Evolutionary conservation across 2,888 invertebrate species (phyloP).

Genomic region (Cephus spinipes): DNA sequence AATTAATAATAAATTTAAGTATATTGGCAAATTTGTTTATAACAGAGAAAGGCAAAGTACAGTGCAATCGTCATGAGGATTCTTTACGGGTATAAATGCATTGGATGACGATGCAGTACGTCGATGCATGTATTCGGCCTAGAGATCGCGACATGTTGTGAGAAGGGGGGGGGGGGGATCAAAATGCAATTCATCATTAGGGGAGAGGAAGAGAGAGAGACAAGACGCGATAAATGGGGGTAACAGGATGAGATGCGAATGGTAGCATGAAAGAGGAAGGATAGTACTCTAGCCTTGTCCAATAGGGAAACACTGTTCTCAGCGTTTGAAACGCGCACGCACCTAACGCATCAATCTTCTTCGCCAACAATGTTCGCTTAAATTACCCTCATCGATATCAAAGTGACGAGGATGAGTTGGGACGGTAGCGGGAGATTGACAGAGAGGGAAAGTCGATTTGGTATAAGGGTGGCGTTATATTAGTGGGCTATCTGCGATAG

Average conservation of each 20-base stretch:
- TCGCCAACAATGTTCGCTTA: conserved; percentile 61
- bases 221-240: not conserved
- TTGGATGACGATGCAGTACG: conserved; percentile 44
- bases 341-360: conserved; percentile 63
- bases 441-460: not conserved
- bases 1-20: not conserved
- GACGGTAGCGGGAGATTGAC: conserved; percentile 25
- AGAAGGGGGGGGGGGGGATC: conserved; percentile 37
- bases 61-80: not conserved
- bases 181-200: conserved; percentile 59
- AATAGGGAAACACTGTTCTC: conserved; percentile 15
- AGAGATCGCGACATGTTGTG: not conserved
- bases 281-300: conserved; percentile 11
- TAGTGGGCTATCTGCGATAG: not conserved
- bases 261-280: conserved; percentile 17
- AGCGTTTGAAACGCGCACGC: conserved; percentile 38
- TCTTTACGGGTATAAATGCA: conserved; percentile 6
- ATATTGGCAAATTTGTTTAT: not conserved
- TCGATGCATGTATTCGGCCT: not conserved
- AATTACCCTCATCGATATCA: conserved; percentile 65
- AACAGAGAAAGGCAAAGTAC: not conserved
- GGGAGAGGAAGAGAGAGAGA: conserved; percentile 20
- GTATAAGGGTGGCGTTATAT: not conserved
- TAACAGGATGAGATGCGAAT: conserved; percentile 11
- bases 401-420: conserved; percentile 46